phyloP scores from a whole-genome alignment of 2,888 invertebrate genomes.

The Polyommatus iphigenia region DNA sequence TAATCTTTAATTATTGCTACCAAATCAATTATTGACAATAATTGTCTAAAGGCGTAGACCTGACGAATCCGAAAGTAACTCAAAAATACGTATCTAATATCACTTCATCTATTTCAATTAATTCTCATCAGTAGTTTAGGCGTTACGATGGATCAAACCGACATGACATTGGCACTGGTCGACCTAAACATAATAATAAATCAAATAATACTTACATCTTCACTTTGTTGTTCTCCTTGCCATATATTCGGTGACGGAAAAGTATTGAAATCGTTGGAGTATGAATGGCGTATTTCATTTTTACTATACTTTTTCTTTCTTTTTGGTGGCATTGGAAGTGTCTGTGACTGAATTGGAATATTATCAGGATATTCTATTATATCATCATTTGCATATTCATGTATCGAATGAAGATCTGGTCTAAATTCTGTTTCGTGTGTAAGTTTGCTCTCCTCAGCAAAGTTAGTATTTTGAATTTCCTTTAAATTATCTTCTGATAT shows the following conservation, averaged over 20 bases:
- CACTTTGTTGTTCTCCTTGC: conserved; percentile 56
- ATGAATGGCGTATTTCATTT: conserved; percentile 61
- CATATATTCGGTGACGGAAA: conserved; percentile 53
- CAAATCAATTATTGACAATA: background rate
- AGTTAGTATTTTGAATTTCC: conserved; percentile 49
- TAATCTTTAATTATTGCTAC: background rate
- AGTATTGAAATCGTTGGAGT: conserved; percentile 63
- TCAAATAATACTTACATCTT: conserved; percentile 63
- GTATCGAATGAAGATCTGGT: conserved; percentile 67
- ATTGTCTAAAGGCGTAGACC: too few species aligned
- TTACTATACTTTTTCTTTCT: conserved; percentile 62
- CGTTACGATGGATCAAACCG: background rate
- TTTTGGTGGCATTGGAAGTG: conserved; percentile 72
- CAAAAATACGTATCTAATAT: too few species aligned
- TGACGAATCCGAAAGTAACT: too few species aligned
- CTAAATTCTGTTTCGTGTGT: conserved; percentile 56
- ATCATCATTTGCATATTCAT: conserved; percentile 74
- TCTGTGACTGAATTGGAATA: conserved; percentile 66
- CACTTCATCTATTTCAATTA: too few species aligned
- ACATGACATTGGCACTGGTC: background rate
- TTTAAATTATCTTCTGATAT: conserved; percentile 77
- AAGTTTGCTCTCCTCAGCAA: conserved; percentile 50
- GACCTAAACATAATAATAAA: background rate
- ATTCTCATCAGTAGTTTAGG: too few species aligned
- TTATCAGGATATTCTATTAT: conserved; percentile 78